These are phyloP conservation scores for Rutilus rutilus DNA, from an alignment of 2,113 vertebrate genomes.

Conservation along the genomic window DNA sequence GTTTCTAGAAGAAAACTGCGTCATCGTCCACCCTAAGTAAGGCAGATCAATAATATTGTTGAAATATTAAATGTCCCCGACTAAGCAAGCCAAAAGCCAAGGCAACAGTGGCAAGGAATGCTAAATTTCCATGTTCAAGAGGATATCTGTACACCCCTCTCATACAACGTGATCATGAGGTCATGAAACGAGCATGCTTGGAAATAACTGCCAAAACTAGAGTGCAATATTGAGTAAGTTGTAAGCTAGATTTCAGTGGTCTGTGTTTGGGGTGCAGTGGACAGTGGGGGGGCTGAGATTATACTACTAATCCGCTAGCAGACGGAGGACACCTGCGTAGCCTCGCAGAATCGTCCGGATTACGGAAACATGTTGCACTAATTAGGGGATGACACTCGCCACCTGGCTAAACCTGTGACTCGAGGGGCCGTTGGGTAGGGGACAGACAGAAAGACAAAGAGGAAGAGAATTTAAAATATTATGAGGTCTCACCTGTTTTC, in stretches of 20 bases:
- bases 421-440: background rate
- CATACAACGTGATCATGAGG: background rate
- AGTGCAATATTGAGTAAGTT: background rate
- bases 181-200: background rate
- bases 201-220: background rate
- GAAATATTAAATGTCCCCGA: no score
- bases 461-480: background rate
- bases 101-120: background rate
- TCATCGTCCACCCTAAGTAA: no score
- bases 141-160: background rate
- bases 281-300: slow-evolving; percentile 68
- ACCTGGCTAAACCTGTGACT: slow-evolving; percentile 44
- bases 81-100: no score
- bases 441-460: background rate
- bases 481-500: background rate
- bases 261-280: slow-evolving; percentile 49
- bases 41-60: no score
- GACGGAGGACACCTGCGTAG: slow-evolving; percentile 77
- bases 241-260: background rate
- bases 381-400: slow-evolving; percentile 64
- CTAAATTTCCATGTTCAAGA: background rate
- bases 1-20: no score
- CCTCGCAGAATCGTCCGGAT: slow-evolving; percentile 69
- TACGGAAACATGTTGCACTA: slow-evolving; percentile 68
- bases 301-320: slow-evolving; percentile 76